Base-by-base conservation (phyloP, 2,113 vertebrate genomes). In the Megaleporinus macrocephalus region DNA sequence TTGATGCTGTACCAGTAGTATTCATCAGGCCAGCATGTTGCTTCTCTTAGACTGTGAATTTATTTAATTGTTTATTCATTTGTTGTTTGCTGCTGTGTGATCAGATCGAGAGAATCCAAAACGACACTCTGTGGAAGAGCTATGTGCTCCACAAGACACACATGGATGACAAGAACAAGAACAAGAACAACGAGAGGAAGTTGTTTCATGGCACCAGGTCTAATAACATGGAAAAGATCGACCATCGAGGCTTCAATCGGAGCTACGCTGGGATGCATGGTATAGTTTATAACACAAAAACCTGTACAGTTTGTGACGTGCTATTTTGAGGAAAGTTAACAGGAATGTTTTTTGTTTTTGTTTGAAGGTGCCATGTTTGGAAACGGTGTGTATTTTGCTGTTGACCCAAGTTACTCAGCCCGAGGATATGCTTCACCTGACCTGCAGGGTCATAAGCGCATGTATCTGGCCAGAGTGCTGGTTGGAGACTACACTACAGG, bases 41-140 rank as follows among this genome's bases (percentile, higher is more conserved):
- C n/a, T n/a, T n/a, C n/a, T n/a, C n/a, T n/a, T n/a, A n/a, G n/a
- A n/a, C n/a, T n/a, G n/a, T n/a, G n/a, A n/a, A n/a, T n/a, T n/a
- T n/a, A 36, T 36, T 7, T 36, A 36, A 4, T 7, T 36, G 7
- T 36, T 7, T 36, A 36, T 36, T 9, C 10, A 44, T 10, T 11
- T 44, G 11, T 44, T 44, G 1, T 7, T 44, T 44, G 1, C 4
- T 44, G 41, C 1, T 4, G 9, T 79, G 71, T 7, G 1, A 11
- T n/a, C 86, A 99, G 97, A 96, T 98, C 27, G 92, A 96, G 84
- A 92, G 96, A 33, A 81, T 98, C 71, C 97, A 98, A 85, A 98
- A 97, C 68, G 47, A 1, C 0, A 86, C 65, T 4, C 85, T 96
- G n/a, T 98, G 96, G 97, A 93, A 90, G 65, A 81, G 4, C n/a